Base-by-base conservation (phyloP, 1,140 invertebrate genomes). In the Hirudo medicinalis region DNA sequence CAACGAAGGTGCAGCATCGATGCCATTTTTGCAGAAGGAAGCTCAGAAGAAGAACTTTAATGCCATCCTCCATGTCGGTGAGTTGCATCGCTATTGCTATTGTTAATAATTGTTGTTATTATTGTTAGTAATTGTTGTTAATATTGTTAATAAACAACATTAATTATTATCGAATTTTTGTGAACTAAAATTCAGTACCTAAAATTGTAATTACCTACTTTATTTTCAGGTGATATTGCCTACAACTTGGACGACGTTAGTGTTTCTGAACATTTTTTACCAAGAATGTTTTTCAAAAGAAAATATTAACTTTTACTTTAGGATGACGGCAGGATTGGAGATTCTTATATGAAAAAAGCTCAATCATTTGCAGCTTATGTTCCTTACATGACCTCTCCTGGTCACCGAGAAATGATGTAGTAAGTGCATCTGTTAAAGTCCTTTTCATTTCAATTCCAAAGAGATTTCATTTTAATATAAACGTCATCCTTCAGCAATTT, bases 161-260 rank as follows among this genome's bases (percentile, higher is more conserved):
- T 36, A 36, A 36, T 6, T 36, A 36, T 36, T 36, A 36, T 6
- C 32, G 32, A 36, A 36, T 36, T 49, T 49, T 11, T 15, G 43
- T 49, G 9, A 0, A 13, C 9, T 13, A 49, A 49, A 6, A 36
- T 36, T 36, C 32, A 36, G 2, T 36, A 36, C 32, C 32, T 36
- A 36, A 36, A 17, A 17, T 49, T 49, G 43, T 15, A 17, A 49
- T 49, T 63, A 15, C 9, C 2, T 20, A 27, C 2, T 91, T 70
- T 84, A 94, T 67, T 91, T 94, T 89, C 91, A 72, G 92, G 72
- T 43, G 72, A 73, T 43, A 71, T 95, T 84, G 92, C 92, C 0
- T 96, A 95, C 82, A 90, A 95, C 80, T 90, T 96, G 90, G 82
- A 91, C 81, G 84, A 86, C 3, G 86, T 86, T 82, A 80, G 81